phyloP scores from a whole-genome alignment of 2,888 invertebrate species.

The Amblyjoppa fuscipennis region DNA sequence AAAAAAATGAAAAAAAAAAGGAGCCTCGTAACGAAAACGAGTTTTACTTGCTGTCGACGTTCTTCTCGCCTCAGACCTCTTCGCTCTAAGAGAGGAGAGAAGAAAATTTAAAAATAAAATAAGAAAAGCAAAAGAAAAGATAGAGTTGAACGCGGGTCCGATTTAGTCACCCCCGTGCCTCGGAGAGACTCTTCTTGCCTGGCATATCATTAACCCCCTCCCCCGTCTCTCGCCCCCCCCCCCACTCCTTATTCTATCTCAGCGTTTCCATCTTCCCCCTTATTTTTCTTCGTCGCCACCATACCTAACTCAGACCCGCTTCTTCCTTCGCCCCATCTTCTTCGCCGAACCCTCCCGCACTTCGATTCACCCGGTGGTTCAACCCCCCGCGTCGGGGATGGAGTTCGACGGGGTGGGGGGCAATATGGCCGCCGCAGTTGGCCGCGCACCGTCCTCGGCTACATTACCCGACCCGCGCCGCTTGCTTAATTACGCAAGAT shows the following conservation, averaged over 20 bases:
- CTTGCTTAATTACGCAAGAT: conserved; percentile 86
- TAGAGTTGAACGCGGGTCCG: conserved; percentile 48
- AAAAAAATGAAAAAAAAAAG: conserved; percentile 60
- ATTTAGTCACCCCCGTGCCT: conserved; percentile 57
- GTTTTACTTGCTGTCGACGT: conserved; percentile 46
- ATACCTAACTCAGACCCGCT: conserved; percentile 80
- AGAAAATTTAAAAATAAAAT: conserved; percentile 33
- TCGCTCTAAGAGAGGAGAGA: conserved; percentile 30
- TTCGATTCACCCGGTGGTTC: conserved; percentile 76
- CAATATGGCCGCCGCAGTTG: conserved; percentile 78
- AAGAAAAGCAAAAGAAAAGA: conserved; percentile 32
- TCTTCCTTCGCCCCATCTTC: conserved; percentile 76
- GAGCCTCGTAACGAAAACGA: conserved; percentile 54
- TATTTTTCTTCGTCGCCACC: conserved; percentile 74
- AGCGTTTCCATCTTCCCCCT: conserved; percentile 43
- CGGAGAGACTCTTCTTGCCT: conserved; percentile 67
- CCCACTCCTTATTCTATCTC: conserved; percentile 60
- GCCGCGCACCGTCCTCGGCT: conserved; percentile 72
- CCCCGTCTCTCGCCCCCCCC: conserved; percentile 62
- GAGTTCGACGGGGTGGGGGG: conserved; percentile 64
- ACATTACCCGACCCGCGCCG: conserved; percentile 77
- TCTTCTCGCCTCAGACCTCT: conserved; percentile 45
- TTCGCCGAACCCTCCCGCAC: conserved; percentile 76
- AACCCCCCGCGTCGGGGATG: conserved; percentile 45
- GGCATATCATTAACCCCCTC: conserved; percentile 78